Percentiles rank a stretch among this genome's conserved stretches.
Evolutionary conservation across 2,113 vertebrate genomes (phyloP).

Genomic region (Leptocoma aspasia): DNA sequence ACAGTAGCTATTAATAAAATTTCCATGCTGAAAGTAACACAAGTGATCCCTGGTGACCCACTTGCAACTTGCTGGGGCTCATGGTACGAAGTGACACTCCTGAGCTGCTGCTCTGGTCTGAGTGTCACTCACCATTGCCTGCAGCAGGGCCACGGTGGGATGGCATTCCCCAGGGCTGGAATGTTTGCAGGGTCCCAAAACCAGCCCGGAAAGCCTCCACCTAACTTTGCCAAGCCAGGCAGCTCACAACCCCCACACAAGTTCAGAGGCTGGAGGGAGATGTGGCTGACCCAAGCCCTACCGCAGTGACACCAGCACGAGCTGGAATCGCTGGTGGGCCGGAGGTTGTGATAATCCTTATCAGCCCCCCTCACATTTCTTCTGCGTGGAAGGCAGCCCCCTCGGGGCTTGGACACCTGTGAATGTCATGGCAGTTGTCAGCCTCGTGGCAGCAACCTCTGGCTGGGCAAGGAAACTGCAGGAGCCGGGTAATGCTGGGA

Average conservation of each 20-base stretch:
- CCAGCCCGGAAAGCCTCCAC: not conserved
- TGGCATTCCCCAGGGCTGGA: not conserved
- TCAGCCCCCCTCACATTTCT: conserved; percentile 22
- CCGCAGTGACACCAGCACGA: not conserved
- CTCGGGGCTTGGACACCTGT: not conserved
- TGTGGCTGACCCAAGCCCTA: not conserved
- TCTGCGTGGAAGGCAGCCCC: not conserved
- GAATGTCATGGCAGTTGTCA: not conserved
- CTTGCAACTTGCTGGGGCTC: not conserved
- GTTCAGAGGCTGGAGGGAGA: not conserved
- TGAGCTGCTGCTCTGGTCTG: not conserved
- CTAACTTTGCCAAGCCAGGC: not conserved
- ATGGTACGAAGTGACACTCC: not conserved
- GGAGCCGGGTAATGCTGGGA: not conserved
- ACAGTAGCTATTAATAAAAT: not conserved
- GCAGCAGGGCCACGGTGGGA: not conserved
- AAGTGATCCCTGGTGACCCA: not conserved
- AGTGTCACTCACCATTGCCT: not conserved
- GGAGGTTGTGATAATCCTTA: not conserved
- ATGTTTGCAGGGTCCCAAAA: not conserved
- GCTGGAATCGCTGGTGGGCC: not conserved
- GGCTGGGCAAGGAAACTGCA: not conserved
- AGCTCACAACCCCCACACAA: accelerated
- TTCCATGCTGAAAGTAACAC: not conserved
- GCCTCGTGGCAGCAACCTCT: not conserved